Base-by-base conservation (phyloP, 64 coral and sea anemone species). In the Exaiptasia diaphana region DNA sequence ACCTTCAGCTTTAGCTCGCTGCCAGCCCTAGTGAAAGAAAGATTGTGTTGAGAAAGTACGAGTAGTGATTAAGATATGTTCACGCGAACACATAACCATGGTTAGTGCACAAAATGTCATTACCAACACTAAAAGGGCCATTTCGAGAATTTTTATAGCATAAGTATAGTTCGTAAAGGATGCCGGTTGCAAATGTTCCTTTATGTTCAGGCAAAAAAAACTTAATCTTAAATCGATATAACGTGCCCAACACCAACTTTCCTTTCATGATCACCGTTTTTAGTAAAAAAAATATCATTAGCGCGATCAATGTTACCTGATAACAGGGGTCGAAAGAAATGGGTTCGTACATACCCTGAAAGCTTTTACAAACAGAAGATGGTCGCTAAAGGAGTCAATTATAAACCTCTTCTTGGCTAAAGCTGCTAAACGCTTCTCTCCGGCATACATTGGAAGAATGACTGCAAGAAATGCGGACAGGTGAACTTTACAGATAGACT, bases 311-410 rank as follows among this genome's bases (percentile, higher is more conserved):
- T n/a, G n/a, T n/a, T n/a, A n/a, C n/a, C n/a, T n/a, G n/a, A n/a
- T n/a, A n/a, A n/a, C n/a, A n/a, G n/a, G n/a, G n/a, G n/a, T n/a
- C n/a, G n/a, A n/a, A n/a, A n/a, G n/a, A n/a, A n/a, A n/a, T n/a
- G n/a, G n/a, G n/a, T 7, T 25, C 56, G 21, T 60, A 65, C 30
- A 74, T 46, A 97, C 94, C 72, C 94, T 83, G 64, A 97, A 97
- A 1, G 81, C 89, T 81, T 97, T 91, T 9, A 97, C 89, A n/a
- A 92, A 80, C 0, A 91, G 64, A 55, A 97, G 60, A 30, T 97
- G 94, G 77, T 97, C 94, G 59, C 94, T 97, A 27, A 79, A 92
- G 3, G 83, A 80, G 35, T 97, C 89, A 23, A 88, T 64, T 25
- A 65, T 78, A 14, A 97, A 88, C 31, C 81, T 91, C 59, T 80